phyloP scores from a whole-genome alignment of 2,888 invertebrate species.

The Himalopsyche anomala region DNA sequence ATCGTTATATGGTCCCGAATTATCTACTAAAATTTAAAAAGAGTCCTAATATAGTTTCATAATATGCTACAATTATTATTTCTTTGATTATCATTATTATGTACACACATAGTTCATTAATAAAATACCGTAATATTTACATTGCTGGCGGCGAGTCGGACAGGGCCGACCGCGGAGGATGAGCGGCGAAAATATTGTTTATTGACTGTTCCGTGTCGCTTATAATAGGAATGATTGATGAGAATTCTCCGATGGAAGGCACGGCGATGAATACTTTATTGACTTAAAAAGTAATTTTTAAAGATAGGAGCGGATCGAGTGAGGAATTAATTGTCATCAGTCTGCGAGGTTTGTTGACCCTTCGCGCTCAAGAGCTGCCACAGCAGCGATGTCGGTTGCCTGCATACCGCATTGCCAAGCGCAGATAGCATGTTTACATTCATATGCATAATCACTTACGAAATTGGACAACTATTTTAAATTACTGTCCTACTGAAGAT shows the following conservation, averaged over 20 bases:
- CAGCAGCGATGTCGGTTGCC: no score
- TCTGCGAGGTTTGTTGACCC: slow-evolving; percentile 23
- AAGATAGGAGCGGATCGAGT: slow-evolving; percentile 33
- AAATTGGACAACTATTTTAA: no score
- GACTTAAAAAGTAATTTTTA: slow-evolving; percentile 39
- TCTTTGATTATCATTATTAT: slow-evolving; percentile 44
- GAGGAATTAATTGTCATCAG: slow-evolving; percentile 41
- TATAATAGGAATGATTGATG: slow-evolving; percentile 20
- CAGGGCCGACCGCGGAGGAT: not conserved
- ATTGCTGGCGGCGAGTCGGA: slow-evolving; percentile 5
- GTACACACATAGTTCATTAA: not conserved
- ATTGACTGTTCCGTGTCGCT: slow-evolving; percentile 24
- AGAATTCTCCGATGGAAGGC: slow-evolving; percentile 44
- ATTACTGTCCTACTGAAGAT: no score
- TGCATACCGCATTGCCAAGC: no score
- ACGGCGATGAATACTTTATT: slow-evolving; percentile 41
- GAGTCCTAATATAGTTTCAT: slow-evolving; percentile 22
- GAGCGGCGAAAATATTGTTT: slow-evolving; percentile 2
- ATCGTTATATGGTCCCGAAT: slow-evolving; percentile 57
- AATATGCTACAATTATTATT: slow-evolving; percentile 48
- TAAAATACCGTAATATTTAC: slow-evolving; percentile 43
- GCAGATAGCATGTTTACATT: no score
- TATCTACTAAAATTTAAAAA: slow-evolving; percentile 52
- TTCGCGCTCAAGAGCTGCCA: not conserved
- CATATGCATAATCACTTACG: no score